These are phyloP conservation scores for Typhlichthys eigenmanni DNA, from an alignment of 2,797 vertebrate species.

Conservation along the genomic window DNA sequence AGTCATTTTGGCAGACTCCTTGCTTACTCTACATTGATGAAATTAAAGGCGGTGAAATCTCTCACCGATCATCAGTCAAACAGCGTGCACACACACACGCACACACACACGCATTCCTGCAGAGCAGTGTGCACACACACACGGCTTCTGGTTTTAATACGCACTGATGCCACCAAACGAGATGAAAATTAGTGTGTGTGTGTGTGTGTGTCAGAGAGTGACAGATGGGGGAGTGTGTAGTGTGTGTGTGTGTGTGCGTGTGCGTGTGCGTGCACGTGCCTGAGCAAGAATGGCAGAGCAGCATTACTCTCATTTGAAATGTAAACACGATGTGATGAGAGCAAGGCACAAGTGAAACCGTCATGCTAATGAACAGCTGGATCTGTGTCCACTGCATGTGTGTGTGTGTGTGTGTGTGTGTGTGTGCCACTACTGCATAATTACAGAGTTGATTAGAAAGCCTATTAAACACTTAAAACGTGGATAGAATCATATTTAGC, in stretches of 20 bases:
- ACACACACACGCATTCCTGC: slow-evolving; percentile 19
- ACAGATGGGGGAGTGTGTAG: background rate
- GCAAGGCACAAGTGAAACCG: slow-evolving; percentile 60
- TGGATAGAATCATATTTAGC: slow-evolving; percentile 70
- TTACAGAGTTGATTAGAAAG: slow-evolving; percentile 75
- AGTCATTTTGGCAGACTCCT: slow-evolving; percentile 36
- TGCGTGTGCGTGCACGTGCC: background rate
- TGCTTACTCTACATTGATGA: slow-evolving; percentile 44
- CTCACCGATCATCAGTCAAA: slow-evolving; percentile 55
- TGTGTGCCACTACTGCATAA: slow-evolving; percentile 61
- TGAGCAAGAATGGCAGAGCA: slow-evolving; percentile 15
- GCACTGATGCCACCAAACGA: background rate
- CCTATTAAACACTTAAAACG: slow-evolving; percentile 77
- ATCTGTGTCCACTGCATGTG: background rate
- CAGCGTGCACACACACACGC: slow-evolving; percentile 25
- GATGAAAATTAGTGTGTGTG: slow-evolving; percentile 40
- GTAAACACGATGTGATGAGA: slow-evolving; percentile 71
- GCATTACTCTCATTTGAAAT: slow-evolving; percentile 61
- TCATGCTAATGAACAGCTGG: slow-evolving; percentile 75
- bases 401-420: slow-evolving; percentile 26
- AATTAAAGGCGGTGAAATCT: slow-evolving; percentile 52
- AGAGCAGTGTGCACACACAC: background rate
- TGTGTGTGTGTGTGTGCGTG: slow-evolving; percentile 11
- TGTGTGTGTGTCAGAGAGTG: background rate
- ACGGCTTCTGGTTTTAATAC: slow-evolving; percentile 7